Evolutionary conservation across 2,888 invertebrate genomes (phyloP).

Genomic region (Julus scanicus): DNA sequence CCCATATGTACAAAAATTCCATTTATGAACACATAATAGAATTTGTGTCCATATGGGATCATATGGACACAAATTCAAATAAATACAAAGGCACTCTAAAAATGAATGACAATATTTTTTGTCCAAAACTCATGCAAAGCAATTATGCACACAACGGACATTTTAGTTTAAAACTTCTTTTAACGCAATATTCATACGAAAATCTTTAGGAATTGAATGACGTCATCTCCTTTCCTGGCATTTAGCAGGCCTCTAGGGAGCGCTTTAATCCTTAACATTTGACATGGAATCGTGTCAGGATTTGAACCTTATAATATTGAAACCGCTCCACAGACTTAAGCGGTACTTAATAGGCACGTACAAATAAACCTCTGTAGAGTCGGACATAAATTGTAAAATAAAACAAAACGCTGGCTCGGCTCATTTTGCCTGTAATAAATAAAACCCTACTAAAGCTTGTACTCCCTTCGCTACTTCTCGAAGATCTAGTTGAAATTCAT

Average conservation of each 20-base stretch:
- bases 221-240: not conserved
- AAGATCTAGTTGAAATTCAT: not conserved
- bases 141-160: too few relatives aligned
- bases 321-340: not conserved
- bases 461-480: conserved; percentile 33
- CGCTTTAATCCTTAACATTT: conserved; percentile 33
- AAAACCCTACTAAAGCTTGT: not conserved
- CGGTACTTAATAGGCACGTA: not conserved
- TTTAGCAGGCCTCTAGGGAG: conserved; percentile 5
- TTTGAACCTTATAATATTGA: not conserved
- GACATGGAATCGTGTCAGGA: not conserved
- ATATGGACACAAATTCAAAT: too few relatives aligned
- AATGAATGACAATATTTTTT: too few relatives aligned
- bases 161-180: too few relatives aligned
- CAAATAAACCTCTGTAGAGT: conserved; percentile 9
- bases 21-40: too few relatives aligned
- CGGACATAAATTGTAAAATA: not conserved
- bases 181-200: not conserved
- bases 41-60: too few relatives aligned
- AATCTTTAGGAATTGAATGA: not conserved
- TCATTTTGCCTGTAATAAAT: conserved; percentile 6
- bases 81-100: too few relatives aligned
- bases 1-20: too few relatives aligned
- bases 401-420: not conserved
- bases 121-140: too few relatives aligned